Evolutionary conservation across 1,140 invertebrate genomes (phyloP).

Genomic region (Atta cephalotes): DNA sequence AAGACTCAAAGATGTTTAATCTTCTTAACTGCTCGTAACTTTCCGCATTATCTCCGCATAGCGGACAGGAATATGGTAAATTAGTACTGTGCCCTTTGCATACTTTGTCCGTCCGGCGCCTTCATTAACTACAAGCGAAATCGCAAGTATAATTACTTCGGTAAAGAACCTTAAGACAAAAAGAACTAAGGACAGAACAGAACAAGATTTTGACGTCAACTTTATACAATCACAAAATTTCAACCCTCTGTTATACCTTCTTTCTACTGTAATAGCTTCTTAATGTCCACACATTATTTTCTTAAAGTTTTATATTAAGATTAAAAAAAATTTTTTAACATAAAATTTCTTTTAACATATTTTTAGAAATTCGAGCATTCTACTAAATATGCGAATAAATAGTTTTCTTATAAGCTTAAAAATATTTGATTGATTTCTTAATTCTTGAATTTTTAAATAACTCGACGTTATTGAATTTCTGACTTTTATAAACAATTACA

Average conservation of each 20-base stretch:
- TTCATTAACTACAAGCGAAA: slow-evolving; percentile 56
- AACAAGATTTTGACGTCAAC: slow-evolving; percentile 31
- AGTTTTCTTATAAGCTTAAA: neutral
- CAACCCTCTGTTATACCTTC: neutral
- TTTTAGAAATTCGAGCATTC: neutral
- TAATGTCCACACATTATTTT: neutral
- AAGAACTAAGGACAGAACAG: slow-evolving; percentile 8
- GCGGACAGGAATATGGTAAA: slow-evolving; percentile 53
- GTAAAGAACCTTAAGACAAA: slow-evolving; percentile 39
- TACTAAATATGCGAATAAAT: neutral
- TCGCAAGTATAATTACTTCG: slow-evolving; percentile 57
- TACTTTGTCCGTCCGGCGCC: slow-evolving; percentile 36
- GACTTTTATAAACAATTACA: neutral
- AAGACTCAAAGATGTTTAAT: slow-evolving; percentile 39
- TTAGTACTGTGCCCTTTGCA: slow-evolving; percentile 61
- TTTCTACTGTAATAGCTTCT: neutral
- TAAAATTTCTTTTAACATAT: neutral
- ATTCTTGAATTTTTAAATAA: too few relatives aligned
- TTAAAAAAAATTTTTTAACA: neutral
- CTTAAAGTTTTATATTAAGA: neutral
- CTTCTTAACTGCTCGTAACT: slow-evolving; percentile 48
- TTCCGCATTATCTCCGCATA: slow-evolving; percentile 55
- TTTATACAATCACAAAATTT: slow-evolving; percentile 13
- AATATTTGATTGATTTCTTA: too few relatives aligned
- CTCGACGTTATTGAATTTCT: too few relatives aligned